phyloP scores from a whole-genome alignment of 2,797 vertebrate genomes.

The Cossypha dichroa region DNA sequence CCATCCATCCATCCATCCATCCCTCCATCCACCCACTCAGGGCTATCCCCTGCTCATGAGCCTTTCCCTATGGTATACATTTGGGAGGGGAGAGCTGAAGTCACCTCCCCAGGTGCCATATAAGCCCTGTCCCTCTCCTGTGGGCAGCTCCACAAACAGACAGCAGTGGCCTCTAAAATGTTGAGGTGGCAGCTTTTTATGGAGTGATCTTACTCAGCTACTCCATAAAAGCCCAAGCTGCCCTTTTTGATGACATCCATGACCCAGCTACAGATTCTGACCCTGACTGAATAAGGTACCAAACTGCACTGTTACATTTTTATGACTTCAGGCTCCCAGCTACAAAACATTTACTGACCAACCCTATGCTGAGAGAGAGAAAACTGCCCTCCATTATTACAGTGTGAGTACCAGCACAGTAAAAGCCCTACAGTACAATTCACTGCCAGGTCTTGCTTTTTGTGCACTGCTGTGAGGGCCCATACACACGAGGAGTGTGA shows the following conservation, averaged over 20 bases:
- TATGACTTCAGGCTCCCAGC: not conserved
- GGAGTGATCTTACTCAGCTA: not conserved
- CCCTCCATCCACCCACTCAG: not conserved
- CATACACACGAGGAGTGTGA: rapidly evolving
- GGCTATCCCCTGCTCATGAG: not conserved
- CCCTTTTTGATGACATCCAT: not conserved
- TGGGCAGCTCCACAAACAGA: not conserved
- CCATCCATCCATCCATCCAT: not conserved
- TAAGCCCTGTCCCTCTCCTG: not conserved
- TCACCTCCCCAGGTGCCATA: not conserved
- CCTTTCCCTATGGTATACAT: not conserved
- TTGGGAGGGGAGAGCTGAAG: not conserved
- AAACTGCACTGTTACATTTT: not conserved
- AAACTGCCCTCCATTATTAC: not conserved
- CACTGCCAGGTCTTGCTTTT: not conserved
- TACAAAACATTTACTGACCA: not conserved
- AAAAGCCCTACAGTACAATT: not conserved
- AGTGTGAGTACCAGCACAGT: not conserved
- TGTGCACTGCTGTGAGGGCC: not conserved
- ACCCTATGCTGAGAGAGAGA: not conserved
- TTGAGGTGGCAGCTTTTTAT: not conserved
- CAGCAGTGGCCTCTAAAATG: not conserved
- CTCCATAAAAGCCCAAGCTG: not conserved
- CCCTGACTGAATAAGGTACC: not conserved
- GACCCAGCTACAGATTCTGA: not conserved